Evolutionary conservation across 2,113 vertebrate genomes (phyloP), one percentile per base, ranked within the genome.

Genomic region (Cephalopterus ornatus): DNA sequence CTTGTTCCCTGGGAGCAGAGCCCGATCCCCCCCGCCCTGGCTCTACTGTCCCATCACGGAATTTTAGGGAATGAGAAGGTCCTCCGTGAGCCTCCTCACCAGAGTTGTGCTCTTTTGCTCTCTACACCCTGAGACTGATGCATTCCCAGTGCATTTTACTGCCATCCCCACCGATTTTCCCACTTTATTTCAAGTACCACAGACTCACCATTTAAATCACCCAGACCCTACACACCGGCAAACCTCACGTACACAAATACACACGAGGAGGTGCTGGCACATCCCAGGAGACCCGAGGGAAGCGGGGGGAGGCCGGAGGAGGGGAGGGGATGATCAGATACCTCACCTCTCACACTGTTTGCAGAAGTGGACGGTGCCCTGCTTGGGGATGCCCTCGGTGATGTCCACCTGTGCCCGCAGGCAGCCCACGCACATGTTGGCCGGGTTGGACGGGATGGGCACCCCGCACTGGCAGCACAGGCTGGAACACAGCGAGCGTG

Each of bases 311-410:
- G 33, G 33, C n/a, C 7, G 14, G 59, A 39, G 58, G 20, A 58
- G 3, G n/a, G 58, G 35, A 61, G 14, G 16, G 61, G 61, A 28
- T 14, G 37, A 39, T 13, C 18, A 26, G 35, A 23, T 11, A 3
- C 8, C 94, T 16, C 97, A 99, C 99, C 99, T 98, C 97, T 99
- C 99, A 97, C 99, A 99, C 66, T 99, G 99, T 93, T 99, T 99
- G 98, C 99, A 99, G 98, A 99, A 99, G 75, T 99, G 98, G 76
- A 99, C 90, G 0, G 98, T 98, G 71, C 99, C 98, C 91, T 99
- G 99, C 89, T 99, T 99, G n/a, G 99, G 99, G 92, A 99, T 99
- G 85, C 99, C 99, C 92, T 99, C 99, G 5, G 99, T 99, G 97
- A 99, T 99, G 97, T 99, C 99, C n/a, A 99, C 99, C 88, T 98